Conservation (phyloP, 2,797 vertebrate genomes). For the Sebastes taczanowskii region DNA sequence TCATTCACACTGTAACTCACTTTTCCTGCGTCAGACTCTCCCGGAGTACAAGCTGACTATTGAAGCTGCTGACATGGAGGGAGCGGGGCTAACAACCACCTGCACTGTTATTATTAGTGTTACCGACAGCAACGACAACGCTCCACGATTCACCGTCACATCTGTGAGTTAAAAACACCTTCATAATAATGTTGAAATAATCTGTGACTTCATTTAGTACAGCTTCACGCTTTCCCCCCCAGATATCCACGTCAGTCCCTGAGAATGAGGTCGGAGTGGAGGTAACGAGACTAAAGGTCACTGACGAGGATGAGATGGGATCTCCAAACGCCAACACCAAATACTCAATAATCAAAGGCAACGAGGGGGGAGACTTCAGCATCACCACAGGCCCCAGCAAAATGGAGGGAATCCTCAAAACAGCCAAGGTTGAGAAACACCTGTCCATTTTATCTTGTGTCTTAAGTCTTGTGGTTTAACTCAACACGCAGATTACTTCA, state of each 20-base stretch:
- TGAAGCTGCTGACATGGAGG: conserved; percentile 84
- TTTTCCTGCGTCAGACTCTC: conserved; percentile 64
- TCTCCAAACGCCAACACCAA: conserved; percentile 77
- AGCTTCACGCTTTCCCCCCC: conserved; percentile 5
- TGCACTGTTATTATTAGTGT: conserved; percentile 80
- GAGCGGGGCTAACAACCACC: conserved; percentile 69
- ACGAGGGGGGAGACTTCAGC: conserved; percentile 73
- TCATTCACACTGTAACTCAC: not conserved
- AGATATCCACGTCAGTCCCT: conserved; percentile 75
- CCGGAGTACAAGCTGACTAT: conserved; percentile 82
- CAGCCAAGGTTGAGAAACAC: conserved; percentile 77
- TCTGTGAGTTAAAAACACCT: conserved; percentile 46
- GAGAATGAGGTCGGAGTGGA: conserved; percentile 82
- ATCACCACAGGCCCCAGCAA: conserved; percentile 74
- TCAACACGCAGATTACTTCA: not conserved
- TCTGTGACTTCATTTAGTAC: not conserved
- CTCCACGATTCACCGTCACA: conserved; percentile 77
- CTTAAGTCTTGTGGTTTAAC: not conserved
- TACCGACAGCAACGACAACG: conserved; percentile 83
- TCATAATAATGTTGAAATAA: not conserved
- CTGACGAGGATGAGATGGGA: conserved; percentile 76
- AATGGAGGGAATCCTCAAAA: conserved; percentile 86
- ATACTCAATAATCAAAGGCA: conserved; percentile 83
- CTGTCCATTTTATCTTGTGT: not conserved
- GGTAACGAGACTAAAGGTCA: conserved; percentile 78